Evolutionary conservation across 2,113 vertebrate species (phyloP), one percentile per base, ranked within the genome.

Genomic region (Elephantulus edwardii): DNA sequence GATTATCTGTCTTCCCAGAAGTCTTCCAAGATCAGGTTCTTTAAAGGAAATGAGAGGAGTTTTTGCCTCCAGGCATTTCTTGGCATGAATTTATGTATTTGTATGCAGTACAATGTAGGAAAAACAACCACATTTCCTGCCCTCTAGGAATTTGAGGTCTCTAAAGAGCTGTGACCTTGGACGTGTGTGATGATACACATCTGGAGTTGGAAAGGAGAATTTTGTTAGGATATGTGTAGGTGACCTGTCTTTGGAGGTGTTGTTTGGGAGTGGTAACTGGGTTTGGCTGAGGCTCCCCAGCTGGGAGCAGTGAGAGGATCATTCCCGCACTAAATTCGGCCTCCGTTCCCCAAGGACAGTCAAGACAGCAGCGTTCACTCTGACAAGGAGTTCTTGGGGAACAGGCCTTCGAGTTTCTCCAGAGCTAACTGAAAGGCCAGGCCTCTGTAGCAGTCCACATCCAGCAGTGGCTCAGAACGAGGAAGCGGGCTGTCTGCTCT

Each of bases 111-210:
- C 4, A 60, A 40, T 40, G 6, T 46, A 90, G 93, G 92, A 64
- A 95, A 92, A 95, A 93, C 82, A 95, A 11, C 66, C 35, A 0
- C 83, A 92, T 79, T 95, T 96, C 90, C 90, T 95, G 70, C 72
- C 30, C 82, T 93, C 64, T 68, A 93, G 92, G 93, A 92, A 95
- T 93, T 71, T 86, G 93, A 92, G 81, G 71, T 87, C 75, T 66
- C 6, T 81, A 35, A 85, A 62, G 88, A 93, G 44, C 82, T 60
- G 28, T 93, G 93, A 60, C 91, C 66, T 91, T 77, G 60, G 52
- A 75, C 40, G 56, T 89, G 93, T n/a, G 70, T 91, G 93, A 92
- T 87, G 62, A 70, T 35, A 71, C 46, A 48, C 87, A 92, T 89
- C 92, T 96, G 92, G 86, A 77, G 77, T 66, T 84, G 38, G 44